Base-by-base conservation (phyloP, 2,113 vertebrate genomes). In the Lepus americanus region DNA sequence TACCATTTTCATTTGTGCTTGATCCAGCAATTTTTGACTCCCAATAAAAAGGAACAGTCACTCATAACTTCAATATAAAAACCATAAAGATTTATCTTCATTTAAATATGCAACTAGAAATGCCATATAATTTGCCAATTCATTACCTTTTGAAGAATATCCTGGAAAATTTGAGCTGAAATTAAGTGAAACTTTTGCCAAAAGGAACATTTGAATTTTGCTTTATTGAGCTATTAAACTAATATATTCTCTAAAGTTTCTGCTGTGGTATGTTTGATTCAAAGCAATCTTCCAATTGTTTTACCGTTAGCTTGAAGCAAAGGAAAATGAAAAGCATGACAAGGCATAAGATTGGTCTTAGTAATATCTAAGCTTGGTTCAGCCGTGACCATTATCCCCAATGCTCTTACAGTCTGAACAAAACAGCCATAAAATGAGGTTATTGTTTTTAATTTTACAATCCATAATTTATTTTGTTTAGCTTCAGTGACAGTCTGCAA, bases 201-300 rank as follows among this genome's bases (percentile, higher is more conserved):
- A 98, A 98, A 98, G 97, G 97, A 98, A 98, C 96, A 89, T 95
- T 96, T 97, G 90, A 97, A 98, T 97, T 95, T 95, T 97, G 95
- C 97, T 98, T 98, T 98, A 98, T 98, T 98, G 96, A 98, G 98
- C 97, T 98, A 98, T 98, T 98, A 98, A 97, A 97, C 96, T 98
- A 98, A 98, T 97, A 97, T 94, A 94, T 97, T 98, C 96, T 89
- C 84, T 93, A 96, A 96, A 94, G 94, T 95, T 91, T 96, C 63
- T 93, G 51, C 91, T 93, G 93, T 87, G 77, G 14, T 80, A 88
- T 89, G 73, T 94, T 95, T 95, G 94, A 96, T 93, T 95, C 96
- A 95, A 96, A 97, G 97, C 80, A 95, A 97, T 98, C 96, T 95
- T 97, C 97, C 97, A 97, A 96, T 97, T 98, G 95, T 98, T 96